Evolutionary conservation across 2,797 vertebrate species (phyloP), one percentile per base, ranked within the genome.

Genomic region (Sebastes iracundus): DNA sequence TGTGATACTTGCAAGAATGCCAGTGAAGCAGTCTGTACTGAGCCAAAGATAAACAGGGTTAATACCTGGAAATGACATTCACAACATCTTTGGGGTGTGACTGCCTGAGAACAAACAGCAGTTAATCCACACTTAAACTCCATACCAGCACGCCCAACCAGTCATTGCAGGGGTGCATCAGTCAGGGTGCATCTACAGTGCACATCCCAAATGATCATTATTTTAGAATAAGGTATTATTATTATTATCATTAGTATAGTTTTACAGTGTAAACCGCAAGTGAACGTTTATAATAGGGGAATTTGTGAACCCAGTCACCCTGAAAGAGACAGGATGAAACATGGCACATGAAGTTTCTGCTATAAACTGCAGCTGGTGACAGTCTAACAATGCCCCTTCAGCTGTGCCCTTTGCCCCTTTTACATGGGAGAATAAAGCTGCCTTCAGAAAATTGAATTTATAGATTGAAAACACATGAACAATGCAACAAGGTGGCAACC

Each of bases 351-450:
- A 72, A 65, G 49, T 81, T 83, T 77, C 74, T 83, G 52, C 79
- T 79, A 61, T 85, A 80, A 88, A 86, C 82, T 83, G 69, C 61
- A 77, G 73, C 77, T 82, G 85, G 67, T 90, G 88, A 90, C 78
- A 90, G 81, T 52, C 66, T 79, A 86, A 89, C 87, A 90, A 90
- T 91, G 81, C 63, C 74, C 46, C 62, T 72, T 83, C 85, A 86
- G 81, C 83, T 83, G 84, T 86, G 76, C 61, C 78, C 83, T 90
- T 86, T 89, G 76, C 22, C 76, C 77, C 60, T 35, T 79, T 77
- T 30, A 53, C 60, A 74, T 52, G 42, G 30, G 55, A 76, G 60
- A 87, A 69, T 46, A 56, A 62, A 66, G 30, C 66, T 61, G 78
- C 72, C 20, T 60, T 63, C 16, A 35, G 16, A 55, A 64, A 30